Conservation (phyloP, 2,113 vertebrate genomes). For the Seriola rivoliana region DNA sequence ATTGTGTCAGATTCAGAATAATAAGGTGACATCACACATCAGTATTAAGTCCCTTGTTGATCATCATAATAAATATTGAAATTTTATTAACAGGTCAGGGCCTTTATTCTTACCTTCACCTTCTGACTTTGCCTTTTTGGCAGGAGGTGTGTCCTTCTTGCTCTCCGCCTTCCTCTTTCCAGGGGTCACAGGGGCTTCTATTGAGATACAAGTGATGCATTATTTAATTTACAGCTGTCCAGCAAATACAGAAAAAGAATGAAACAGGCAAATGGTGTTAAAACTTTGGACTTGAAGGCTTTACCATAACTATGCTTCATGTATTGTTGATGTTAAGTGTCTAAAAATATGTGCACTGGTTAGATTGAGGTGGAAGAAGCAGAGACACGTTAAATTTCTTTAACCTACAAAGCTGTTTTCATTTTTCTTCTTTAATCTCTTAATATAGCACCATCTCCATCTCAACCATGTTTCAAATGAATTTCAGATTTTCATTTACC, state of each 20-base stretch:
- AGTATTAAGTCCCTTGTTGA: slow-evolving; percentile 90
- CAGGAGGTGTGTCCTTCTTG: slow-evolving; percentile 83
- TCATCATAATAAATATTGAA: slow-evolving; percentile 78
- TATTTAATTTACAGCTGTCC: not conserved
- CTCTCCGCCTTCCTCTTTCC: slow-evolving; percentile 84
- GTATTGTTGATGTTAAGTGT: too few relatives aligned
- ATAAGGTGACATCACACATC: slow-evolving; percentile 84
- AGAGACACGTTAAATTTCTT: too few relatives aligned
- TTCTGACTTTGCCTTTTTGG: slow-evolving; percentile 85
- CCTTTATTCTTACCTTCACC: slow-evolving; percentile 72
- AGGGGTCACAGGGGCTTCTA: slow-evolving; percentile 71
- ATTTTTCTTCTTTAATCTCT: too few relatives aligned
- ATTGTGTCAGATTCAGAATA: slow-evolving; percentile 71
- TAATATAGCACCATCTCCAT: too few relatives aligned
- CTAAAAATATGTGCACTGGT: too few relatives aligned
- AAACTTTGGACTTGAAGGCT: not conserved
- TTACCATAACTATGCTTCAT: not conserved
- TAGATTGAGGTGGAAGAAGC: too few relatives aligned
- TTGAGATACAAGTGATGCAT: not conserved
- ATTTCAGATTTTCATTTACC: too few relatives aligned
- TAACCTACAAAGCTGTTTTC: too few relatives aligned
- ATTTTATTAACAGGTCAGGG: fast-evolving
- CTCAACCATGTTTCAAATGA: too few relatives aligned
- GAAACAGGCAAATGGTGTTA: not conserved
- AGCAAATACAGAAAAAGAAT: not conserved